A percentile compares a stretch with the other conserved stretches of the same genome.
Evolutionary conservation across 2,113 vertebrate species (phyloP).

Genomic region (Upupa epops): DNA sequence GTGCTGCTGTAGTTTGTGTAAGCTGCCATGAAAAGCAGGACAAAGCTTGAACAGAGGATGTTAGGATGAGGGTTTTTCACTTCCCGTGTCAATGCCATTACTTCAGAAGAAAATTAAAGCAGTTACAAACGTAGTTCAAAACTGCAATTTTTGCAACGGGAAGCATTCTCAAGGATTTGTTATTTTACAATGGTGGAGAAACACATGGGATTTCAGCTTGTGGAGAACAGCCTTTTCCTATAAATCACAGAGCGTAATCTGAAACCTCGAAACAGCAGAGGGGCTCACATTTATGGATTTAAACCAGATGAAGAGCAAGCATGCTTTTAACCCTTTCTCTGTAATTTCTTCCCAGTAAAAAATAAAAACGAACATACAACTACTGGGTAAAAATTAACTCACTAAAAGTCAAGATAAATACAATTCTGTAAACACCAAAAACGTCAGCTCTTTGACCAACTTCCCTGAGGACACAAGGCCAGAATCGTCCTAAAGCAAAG

Average conservation of each 20-base stretch:
- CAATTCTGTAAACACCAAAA: constrained; percentile 15
- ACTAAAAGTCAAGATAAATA: constrained; percentile 15
- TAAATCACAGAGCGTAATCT: constrained; percentile 66
- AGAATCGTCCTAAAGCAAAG: constrained; percentile 49
- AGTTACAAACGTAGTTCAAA: constrained; percentile 2
- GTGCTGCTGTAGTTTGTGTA: not conserved
- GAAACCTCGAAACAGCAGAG: constrained; percentile 64
- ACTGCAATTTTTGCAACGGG: constrained; percentile 40
- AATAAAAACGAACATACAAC: constrained; percentile 4
- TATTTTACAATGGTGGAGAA: constrained; percentile 62
- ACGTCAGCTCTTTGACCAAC: not conserved
- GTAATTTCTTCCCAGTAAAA: constrained; percentile 27
- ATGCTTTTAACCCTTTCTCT: constrained; percentile 57
- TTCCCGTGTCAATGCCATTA: not conserved
- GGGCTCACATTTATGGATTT: constrained; percentile 62
- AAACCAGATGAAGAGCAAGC: constrained; percentile 67
- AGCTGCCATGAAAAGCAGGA: not conserved
- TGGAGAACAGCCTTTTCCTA: constrained; percentile 61
- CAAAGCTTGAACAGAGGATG: not conserved
- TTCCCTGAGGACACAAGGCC: constrained; percentile 30
- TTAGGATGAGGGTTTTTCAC: not conserved
- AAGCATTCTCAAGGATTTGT: constrained; percentile 40
- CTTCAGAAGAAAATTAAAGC: not conserved
- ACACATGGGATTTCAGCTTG: constrained; percentile 56
- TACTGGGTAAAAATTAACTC: constrained; percentile 12